phyloP scores from a whole-genome alignment of 2,113 vertebrate genomes.

The Isurus oxyrinchus region DNA sequence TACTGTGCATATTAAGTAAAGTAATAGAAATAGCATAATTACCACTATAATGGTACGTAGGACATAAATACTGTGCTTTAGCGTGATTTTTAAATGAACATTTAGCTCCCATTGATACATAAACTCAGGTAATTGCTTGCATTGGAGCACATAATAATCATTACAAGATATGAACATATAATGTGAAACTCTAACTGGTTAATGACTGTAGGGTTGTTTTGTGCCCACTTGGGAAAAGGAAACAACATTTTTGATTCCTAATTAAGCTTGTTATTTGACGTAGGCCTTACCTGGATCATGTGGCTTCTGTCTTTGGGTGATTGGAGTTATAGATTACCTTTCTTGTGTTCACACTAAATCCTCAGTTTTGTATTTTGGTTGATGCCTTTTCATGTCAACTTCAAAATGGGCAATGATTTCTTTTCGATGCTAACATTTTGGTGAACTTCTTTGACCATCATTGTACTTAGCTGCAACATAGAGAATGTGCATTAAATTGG shows the following conservation, averaged over 20 bases:
- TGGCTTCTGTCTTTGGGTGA: not conserved
- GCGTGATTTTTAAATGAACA: constrained; percentile 28
- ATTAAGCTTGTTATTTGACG: constrained; percentile 25
- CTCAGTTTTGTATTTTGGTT: not conserved
- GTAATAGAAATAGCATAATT: not conserved
- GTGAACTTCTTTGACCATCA: not conserved
- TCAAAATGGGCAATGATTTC: not conserved
- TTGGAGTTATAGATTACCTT: constrained; percentile 10
- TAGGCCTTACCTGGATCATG: not conserved
- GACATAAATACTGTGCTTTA: not conserved
- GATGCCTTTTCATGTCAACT: not conserved
- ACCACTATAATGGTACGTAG: not conserved
- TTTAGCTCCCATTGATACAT: not conserved
- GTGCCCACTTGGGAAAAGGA: not conserved
- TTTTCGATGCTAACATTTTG: not conserved
- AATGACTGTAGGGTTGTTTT: not conserved
- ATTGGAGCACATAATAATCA: constrained; percentile 15
- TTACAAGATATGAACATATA: not conserved
- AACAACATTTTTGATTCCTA: constrained; percentile 20
- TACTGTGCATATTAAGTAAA: not conserved
- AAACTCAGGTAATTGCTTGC: constrained; percentile 20
- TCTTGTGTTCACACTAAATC: not conserved
- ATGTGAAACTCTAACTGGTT: constrained; percentile 4
- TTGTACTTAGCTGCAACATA: not conserved
- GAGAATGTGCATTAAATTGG: not conserved